Conservation (phyloP, 1,140 invertebrate genomes). For the Teleogryllus occipitalis region DNA sequence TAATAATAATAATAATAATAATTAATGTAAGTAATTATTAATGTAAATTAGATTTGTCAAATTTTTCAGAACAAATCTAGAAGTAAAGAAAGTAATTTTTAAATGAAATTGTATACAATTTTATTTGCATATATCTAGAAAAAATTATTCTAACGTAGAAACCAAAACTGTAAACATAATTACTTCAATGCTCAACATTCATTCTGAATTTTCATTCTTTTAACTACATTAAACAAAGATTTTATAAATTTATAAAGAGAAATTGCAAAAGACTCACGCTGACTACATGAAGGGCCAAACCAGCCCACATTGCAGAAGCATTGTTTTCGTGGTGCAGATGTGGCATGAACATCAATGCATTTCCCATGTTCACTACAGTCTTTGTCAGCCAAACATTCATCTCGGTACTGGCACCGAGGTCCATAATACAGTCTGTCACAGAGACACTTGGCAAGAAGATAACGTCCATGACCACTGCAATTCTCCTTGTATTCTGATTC, state of each 20-base stretch:
- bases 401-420: conserved; percentile 69
- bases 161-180: no score
- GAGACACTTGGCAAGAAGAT: conserved; percentile 65
- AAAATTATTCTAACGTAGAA: background rate
- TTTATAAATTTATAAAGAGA: background rate
- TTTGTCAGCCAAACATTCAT: conserved; percentile 70
- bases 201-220: background rate
- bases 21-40: no score
- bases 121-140: no score
- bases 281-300: conserved; percentile 69
- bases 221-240: background rate
- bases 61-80: no score
- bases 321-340: conserved; percentile 67
- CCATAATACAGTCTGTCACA: conserved; percentile 78
- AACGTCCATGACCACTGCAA: conserved; percentile 73
- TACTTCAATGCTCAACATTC: no score
- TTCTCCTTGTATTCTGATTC: conserved; percentile 66
- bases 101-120: no score
- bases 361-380: conserved; percentile 80
- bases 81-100: no score
- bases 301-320: conserved; percentile 86
- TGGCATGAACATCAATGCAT: conserved; percentile 71
- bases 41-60: no score
- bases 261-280: conserved; percentile 47
- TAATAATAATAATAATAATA: no score